phyloP scores from a whole-genome alignment of 2,113 vertebrate genomes.

The Cinclus cinclus region DNA sequence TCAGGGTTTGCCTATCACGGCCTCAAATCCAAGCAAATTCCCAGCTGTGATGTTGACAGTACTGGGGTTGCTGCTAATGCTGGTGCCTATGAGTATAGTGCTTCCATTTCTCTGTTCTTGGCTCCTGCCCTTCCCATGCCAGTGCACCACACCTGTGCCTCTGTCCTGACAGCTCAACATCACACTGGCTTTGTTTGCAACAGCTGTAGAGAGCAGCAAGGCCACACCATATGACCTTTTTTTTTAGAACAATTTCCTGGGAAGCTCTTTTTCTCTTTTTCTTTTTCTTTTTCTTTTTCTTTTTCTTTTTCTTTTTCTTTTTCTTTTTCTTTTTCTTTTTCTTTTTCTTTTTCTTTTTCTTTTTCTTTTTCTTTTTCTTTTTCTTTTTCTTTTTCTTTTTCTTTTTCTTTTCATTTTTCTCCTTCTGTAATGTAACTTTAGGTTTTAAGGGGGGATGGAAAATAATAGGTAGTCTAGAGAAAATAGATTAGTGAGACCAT shows the following conservation, averaged over 20 bases:
- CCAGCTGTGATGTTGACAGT: background rate
- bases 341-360: background rate
- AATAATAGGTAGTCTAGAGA: slow-evolving; percentile 21
- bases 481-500: background rate
- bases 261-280: background rate
- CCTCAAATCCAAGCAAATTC: background rate
- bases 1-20: background rate
- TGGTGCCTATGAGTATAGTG: accelerated
- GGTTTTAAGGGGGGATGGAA: slow-evolving; percentile 12
- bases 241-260: slow-evolving; percentile 32
- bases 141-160: background rate
- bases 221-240: background rate
- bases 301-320: no score
- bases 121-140: background rate
- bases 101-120: background rate
- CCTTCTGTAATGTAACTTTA: background rate
- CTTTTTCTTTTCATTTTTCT: background rate
- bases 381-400: background rate
- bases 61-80: background rate
- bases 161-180: accelerated
- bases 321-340: background rate
- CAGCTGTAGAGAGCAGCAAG: slow-evolving; percentile 5
- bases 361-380: background rate
- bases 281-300: background rate
- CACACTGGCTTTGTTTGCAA: background rate